Evolutionary conservation across 2,797 vertebrate species (phyloP), one percentile per base, ranked within the genome.

Genomic region (Balearica regulorum): DNA sequence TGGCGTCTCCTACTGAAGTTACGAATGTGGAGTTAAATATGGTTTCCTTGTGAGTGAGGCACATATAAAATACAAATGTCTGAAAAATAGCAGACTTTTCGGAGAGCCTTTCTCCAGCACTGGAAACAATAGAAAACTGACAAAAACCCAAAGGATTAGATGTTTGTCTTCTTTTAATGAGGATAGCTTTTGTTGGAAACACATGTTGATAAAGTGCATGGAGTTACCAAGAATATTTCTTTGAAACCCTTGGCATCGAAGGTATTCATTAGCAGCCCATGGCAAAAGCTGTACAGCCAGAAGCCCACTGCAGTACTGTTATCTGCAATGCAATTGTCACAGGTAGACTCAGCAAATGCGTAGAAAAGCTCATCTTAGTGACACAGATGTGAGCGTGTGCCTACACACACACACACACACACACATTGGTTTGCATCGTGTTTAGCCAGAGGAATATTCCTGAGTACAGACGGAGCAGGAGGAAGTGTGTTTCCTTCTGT

Each of bases 191-290:
- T 95, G 37, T 66, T 94, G 89, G 96, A 95, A 97, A 87, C 77
- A 84, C 82, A 65, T 75, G 6, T 46, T 96, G 78, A 91, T 94
- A 90, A 82, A 88, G 60, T 78, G 12, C 7, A 46, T 35, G 35
- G 39, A 84, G 69, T 95, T 96, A 71, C 60, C 37, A 94, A 31
- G 68, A 83, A 80, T 94, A 95, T 70, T 96, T 96, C 44, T 97
- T 96, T 96, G 85, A 97, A 94, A 53, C 37, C 64, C 19, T 93
- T 96, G 57, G 16, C 60, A 93, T 95, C 43, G 53, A 73, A 92
- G 15, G 35, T 84, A 91, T 97, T 97, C 87, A 64, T 87, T 94
- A 91, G 66, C 41, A 97, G 78, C 37, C 41, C 71, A 72, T 73
- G 97, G 86, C 19, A 96, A 79, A 94, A 96, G 39, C 75, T 94